A percentile compares a stretch with the other conserved stretches of the same genome.
These are phyloP conservation scores for Cynodonichthys magdalenae DNA, from an alignment of 2,797 vertebrate species.

Conservation along the genomic window DNA sequence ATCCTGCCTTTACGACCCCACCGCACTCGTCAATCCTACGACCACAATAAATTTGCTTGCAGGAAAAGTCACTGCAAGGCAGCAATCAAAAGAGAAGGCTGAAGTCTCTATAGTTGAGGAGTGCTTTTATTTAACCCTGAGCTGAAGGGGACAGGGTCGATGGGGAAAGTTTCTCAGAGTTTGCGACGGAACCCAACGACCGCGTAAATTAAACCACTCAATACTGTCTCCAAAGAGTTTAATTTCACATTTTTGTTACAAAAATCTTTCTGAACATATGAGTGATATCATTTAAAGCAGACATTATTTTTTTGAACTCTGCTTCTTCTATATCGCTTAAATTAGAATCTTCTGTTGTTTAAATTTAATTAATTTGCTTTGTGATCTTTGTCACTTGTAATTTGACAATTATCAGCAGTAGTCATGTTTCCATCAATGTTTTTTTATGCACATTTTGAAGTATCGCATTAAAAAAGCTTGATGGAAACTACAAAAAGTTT, in stretches of 20 bases:
- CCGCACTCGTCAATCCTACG: constrained; percentile 52
- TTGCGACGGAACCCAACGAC: constrained; percentile 3
- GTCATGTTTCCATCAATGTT: no score
- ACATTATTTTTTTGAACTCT: no score
- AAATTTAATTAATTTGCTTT: no score
- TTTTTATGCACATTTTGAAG: no score
- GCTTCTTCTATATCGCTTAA: no score
- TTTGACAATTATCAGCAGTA: background rate
- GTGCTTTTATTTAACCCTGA: constrained; percentile 48
- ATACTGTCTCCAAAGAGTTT: background rate
- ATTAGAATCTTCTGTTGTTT: no score
- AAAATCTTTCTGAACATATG: background rate
- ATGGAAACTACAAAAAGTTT: no score
- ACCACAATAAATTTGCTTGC: constrained; percentile 42
- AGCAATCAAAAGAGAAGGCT: constrained; percentile 10
- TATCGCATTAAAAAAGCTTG: no score
- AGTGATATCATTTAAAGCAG: no score
- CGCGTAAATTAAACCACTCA: background rate
- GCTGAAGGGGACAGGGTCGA: background rate
- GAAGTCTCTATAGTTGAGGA: constrained; percentile 9
- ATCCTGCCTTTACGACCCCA: constrained; percentile 33
- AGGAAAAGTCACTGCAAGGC: constrained; percentile 52
- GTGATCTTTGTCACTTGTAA: no score
- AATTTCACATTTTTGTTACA: background rate
- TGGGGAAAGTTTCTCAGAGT: constrained; percentile 14